phyloP scores from a whole-genome alignment of 1,140 invertebrate genomes.

The Eciton burchellii region DNA sequence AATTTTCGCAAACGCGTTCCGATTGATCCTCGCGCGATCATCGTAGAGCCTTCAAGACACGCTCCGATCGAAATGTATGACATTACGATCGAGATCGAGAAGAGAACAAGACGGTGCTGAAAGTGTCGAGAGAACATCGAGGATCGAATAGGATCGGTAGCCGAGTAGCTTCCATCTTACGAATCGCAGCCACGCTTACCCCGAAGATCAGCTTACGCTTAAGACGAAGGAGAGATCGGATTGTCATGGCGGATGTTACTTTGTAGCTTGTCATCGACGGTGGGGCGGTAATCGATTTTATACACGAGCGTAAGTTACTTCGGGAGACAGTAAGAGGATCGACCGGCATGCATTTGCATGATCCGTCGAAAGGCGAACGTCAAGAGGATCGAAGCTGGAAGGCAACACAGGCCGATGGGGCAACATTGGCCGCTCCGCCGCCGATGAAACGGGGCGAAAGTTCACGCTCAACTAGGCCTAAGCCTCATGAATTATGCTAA shows the following conservation, averaged over 20 bases:
- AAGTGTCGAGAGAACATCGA: too few relatives aligned
- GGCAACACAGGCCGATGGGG: slow-evolving; percentile 25
- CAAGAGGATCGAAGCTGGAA: background rate
- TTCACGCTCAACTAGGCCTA: slow-evolving; percentile 7
- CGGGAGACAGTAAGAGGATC: slow-evolving; percentile 66
- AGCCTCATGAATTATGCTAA: slow-evolving; percentile 48
- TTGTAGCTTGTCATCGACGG: slow-evolving; percentile 42
- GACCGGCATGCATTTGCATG: slow-evolving; percentile 55
- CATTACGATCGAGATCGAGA: too few relatives aligned
- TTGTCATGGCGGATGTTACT: slow-evolving; percentile 12
- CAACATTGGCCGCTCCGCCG: slow-evolving; percentile 10
- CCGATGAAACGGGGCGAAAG: slow-evolving; percentile 13
- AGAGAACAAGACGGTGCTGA: too few relatives aligned
- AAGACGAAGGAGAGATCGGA: slow-evolving; percentile 21
- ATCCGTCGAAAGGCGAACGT: slow-evolving; percentile 45
- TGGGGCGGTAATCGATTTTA: slow-evolving; percentile 61
- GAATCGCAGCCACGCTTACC: slow-evolving; percentile 27
- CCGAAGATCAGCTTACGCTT: slow-evolving; percentile 39
- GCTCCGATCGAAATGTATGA: too few relatives aligned
- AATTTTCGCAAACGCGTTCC: too few relatives aligned
- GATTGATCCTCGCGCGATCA: too few relatives aligned
- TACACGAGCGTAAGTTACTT: slow-evolving; percentile 61
- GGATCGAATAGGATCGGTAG: background rate
- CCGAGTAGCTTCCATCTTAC: background rate
- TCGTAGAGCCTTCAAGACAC: too few relatives aligned